Evolutionary conservation across 2,113 vertebrate genomes (phyloP), one percentile per base, ranked within the genome.

Genomic region (Myrmecobius fasciatus): DNA sequence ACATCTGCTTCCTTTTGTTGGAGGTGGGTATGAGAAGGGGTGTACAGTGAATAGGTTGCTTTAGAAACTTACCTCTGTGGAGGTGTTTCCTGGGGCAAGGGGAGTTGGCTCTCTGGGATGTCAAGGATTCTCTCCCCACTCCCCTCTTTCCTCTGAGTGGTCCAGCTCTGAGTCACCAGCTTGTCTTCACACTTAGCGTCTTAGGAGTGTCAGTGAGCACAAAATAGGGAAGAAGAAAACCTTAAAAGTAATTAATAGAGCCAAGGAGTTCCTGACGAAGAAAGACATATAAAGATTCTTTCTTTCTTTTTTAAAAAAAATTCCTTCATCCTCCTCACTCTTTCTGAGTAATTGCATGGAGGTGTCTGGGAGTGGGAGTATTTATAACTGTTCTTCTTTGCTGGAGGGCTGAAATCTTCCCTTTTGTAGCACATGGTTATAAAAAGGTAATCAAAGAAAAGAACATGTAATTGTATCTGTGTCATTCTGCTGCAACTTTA

Each of bases 301-400:
- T 43, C 22, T 25, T 53, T 52, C 91, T 89, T 83, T 67, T 75
- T 83, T 83, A 24, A 8, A 7, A 83, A 24, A 8, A 7, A 83
- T 83, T 83, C 67, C 97, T 97, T 67, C 95, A 2, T 96, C 92
- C 96, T 95, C 96, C 91, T 93, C 25, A 0, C 56, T 95, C 48
- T 0, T 28, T 1, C 31, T 89, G 94, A 97, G 96, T 75, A 93
- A 95, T 96, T 52, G 7, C 89, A 28, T 0, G 91, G 92, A 91
- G 97, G 96, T 95, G 97, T 96, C 93, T 36, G 0, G 3, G 89
- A 60, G 96, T 17, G 92, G 97, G 97, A 46, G 92, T 94, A 89
- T 97, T 97, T 95, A 90, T 94, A 96, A 98, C 56, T 28, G 2
- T 17, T 90, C 93, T 0, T 5, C 93, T 24, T 91, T 97, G 95